These are phyloP conservation scores for Chloroclysta siterata DNA, from an alignment of 2,888 invertebrate genomes.

Conservation along the genomic window DNA sequence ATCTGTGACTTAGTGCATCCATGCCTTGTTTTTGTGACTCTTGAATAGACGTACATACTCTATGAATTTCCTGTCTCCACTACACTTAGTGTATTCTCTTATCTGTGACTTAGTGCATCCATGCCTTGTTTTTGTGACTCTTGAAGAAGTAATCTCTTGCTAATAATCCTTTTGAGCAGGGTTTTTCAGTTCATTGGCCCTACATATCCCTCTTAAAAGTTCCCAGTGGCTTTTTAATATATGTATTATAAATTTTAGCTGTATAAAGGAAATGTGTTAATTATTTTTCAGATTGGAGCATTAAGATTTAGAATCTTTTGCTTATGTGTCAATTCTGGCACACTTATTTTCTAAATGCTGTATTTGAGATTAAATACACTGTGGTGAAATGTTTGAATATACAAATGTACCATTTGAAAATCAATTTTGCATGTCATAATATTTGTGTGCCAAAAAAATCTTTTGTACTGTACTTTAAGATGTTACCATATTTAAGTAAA, in stretches of 20 bases:
- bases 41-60: too few species aligned
- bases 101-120: too few species aligned
- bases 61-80: too few species aligned
- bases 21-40: too few species aligned
- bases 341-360: background rate
- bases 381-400: background rate
- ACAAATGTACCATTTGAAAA: background rate
- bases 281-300: background rate
- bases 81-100: too few species aligned
- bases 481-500: too few species aligned
- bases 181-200: too few species aligned
- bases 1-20: too few species aligned
- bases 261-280: background rate
- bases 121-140: too few species aligned
- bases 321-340: slow-evolving; percentile 4
- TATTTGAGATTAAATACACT: background rate
- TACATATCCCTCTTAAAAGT: too few species aligned
- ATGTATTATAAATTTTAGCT: background rate
- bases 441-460: slow-evolving; percentile 61
- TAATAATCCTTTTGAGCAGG: too few species aligned
- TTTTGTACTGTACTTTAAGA: slow-evolving; percentile 41
- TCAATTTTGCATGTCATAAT: slow-evolving; percentile 25
- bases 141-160: too few species aligned
- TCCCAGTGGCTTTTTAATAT: background rate
- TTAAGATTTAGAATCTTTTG: background rate